phyloP scores from a whole-genome alignment of 2,797 vertebrate genomes.

The Adelosebastes latens region DNA sequence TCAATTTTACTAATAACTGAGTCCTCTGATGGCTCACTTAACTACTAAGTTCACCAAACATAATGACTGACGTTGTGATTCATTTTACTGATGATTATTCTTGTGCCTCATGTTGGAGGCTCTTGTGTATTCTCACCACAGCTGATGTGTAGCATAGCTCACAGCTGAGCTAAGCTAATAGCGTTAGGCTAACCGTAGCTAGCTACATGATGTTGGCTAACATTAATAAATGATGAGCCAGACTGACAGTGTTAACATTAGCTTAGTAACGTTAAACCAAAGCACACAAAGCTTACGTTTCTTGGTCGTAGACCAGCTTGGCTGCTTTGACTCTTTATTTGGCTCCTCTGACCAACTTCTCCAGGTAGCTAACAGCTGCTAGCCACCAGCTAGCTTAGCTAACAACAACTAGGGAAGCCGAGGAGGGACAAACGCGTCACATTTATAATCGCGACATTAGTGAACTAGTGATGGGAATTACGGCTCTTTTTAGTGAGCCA shows the following conservation, averaged over 20 bases:
- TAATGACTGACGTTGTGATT: background rate
- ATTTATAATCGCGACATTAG: background rate
- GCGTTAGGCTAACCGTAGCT: background rate
- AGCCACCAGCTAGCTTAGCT: background rate
- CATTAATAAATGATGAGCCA: background rate
- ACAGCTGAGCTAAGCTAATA: background rate
- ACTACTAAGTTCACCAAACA: background rate
- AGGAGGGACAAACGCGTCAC: background rate
- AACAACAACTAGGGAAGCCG: slow-evolving; percentile 14
- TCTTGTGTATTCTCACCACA: background rate
- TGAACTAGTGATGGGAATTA: no score
- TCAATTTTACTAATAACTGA: background rate
- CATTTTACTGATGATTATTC: background rate
- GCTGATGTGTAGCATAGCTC: background rate
- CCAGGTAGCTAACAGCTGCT: background rate
- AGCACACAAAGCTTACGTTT: slow-evolving; percentile 13
- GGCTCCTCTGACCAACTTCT: no score
- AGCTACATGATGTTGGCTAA: background rate
- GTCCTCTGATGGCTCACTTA: background rate
- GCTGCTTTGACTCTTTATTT: background rate
- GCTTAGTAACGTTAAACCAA: background rate
- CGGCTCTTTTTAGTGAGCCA: no score
- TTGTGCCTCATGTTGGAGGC: background rate
- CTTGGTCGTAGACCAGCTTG: background rate
- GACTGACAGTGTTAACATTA: background rate